Conservation (phyloP, 2,113 vertebrate genomes). For the Glareola pratincola region DNA sequence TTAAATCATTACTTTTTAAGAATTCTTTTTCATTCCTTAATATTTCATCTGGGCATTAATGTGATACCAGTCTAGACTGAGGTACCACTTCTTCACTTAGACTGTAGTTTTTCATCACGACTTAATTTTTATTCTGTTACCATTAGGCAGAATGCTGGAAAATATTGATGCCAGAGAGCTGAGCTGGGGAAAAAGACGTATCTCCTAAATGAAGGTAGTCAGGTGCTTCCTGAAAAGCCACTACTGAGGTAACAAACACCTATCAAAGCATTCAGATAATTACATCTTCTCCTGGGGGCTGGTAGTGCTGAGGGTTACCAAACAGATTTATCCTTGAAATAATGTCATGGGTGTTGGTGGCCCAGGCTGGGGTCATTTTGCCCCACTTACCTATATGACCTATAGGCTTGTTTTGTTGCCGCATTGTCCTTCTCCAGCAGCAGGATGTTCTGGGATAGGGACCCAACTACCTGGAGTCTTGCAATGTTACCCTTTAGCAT, state of each 20-base stretch:
- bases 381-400: accelerated
- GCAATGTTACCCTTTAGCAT: neutral
- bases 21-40: neutral
- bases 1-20: neutral
- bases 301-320: neutral
- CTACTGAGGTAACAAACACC: neutral
- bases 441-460: neutral
- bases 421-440: neutral
- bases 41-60: neutral
- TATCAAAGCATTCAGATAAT: neutral
- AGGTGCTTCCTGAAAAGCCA: neutral
- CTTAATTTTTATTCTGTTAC: neutral
- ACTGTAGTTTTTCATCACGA: neutral
- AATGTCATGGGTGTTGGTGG: accelerated
- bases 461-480: neutral
- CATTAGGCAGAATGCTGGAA: neutral
- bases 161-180: neutral
- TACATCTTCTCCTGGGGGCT: neutral
- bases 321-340: neutral
- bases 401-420: neutral
- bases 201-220: neutral
- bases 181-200: neutral
- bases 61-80: neutral
- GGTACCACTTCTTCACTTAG: neutral
- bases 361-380: neutral